These are phyloP conservation scores for Glaucopsyche alexis DNA, from an alignment of 2,888 invertebrate genomes.

Conservation along the genomic window DNA sequence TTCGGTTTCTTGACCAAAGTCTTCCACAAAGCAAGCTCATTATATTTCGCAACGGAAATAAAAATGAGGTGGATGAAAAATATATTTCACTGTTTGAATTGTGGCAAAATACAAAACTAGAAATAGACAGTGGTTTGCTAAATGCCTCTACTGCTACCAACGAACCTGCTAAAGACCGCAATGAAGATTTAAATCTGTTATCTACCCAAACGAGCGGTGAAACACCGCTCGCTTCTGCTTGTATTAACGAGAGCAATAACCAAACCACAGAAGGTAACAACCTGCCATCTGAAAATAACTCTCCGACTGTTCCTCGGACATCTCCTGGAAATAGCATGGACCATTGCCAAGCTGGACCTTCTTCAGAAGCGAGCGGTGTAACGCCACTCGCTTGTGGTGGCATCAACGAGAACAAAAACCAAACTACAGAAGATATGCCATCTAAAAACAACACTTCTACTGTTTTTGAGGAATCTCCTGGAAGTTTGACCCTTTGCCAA, in stretches of 20 bases:
- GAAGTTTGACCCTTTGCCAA: too few relatives aligned
- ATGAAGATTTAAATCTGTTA: slow-evolving; percentile 32
- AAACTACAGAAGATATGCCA: too few relatives aligned
- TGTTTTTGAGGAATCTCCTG: too few relatives aligned
- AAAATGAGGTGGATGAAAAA: slow-evolving; percentile 34
- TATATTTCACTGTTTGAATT: slow-evolving; percentile 35
- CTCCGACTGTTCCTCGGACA: slow-evolving; percentile 30
- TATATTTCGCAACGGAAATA: slow-evolving; percentile 34
- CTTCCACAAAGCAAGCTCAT: slow-evolving; percentile 34
- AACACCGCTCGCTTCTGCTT: slow-evolving; percentile 33
- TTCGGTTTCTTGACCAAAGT: slow-evolving; percentile 34
- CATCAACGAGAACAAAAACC: too few relatives aligned
- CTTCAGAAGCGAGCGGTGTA: slow-evolving; percentile 27
- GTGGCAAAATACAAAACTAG: slow-evolving; percentile 34
- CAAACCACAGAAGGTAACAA: slow-evolving; percentile 33
- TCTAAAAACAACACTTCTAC: too few relatives aligned
- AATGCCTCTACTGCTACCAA: slow-evolving; percentile 32
- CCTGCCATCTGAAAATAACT: slow-evolving; percentile 32
- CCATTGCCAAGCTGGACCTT: slow-evolving; percentile 37
- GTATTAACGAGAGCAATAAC: slow-evolving; percentile 32
- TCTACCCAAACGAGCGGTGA: slow-evolving; percentile 20
- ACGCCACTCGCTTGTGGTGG: too few relatives aligned
- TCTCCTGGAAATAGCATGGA: slow-evolving; percentile 32
- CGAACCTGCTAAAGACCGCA: slow-evolving; percentile 33
- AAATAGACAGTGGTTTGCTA: slow-evolving; percentile 34